Base-by-base conservation (phyloP, 2,888 invertebrate genomes). In the Buathra laborator region DNA sequence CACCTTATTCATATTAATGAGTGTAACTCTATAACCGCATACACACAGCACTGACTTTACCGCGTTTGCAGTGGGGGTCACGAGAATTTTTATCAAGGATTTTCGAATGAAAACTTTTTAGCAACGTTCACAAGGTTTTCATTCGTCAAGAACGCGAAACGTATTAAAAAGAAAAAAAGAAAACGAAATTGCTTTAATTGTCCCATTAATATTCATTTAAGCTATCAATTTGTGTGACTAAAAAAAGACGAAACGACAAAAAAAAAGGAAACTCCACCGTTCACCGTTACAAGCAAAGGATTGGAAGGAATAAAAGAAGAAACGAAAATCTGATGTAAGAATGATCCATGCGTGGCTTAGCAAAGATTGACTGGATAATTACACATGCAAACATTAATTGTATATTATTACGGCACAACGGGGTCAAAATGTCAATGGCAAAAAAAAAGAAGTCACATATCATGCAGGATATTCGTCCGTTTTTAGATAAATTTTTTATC, bases 1-100 rank as follows among this genome's bases (percentile, higher is more conserved):
- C 83, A 86, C 85, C 86, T 79, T 76, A 89, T 89, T 86, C 84
- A 90, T 91, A 90, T 90, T 90, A 86, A 91, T 89, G 87, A 89
- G 84, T 75, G 84, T 83, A 81, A n/a, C 67, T 62, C 56, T 71
- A 29, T 16, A 19, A 19, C 12, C 37, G 29, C 68, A 16, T 16
- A 68, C 44, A n/a, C 64, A 66, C 66, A 59, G 43, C 56, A 46
- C 66, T 51, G 74, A 75, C 66, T 59, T 86, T 48, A 68, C 32
- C 53, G 37, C 37, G 37, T 37, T 37, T 7, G 48, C 71, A 32
- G 24, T 16, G 29, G 71, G 56, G 79, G 74, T 62, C 79, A 51
- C 53, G 53, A 19, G 46, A 70, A 44, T 72, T 71, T 72, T 71
- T 70, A 75, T 59, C 72, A 70, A 84, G 77, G 44, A 74, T 81